These are phyloP conservation scores for Reinhardtius hippoglossoides DNA, from an alignment of 2,113 vertebrate species.

Conservation along the genomic window DNA sequence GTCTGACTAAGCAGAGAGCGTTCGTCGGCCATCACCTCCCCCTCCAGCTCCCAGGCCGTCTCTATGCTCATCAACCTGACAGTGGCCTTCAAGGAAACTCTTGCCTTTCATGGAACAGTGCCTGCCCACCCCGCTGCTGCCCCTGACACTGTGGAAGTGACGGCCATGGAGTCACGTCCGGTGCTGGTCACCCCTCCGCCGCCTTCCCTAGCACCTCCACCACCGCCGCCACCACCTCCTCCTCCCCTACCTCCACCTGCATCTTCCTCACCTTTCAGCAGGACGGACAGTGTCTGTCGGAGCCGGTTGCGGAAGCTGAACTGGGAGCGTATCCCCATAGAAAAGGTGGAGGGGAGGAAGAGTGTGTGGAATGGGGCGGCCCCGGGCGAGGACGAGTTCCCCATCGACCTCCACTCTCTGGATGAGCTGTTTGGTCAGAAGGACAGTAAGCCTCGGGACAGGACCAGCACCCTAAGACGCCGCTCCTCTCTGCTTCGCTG, in stretches of 20 bases:
- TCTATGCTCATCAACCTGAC: conserved; percentile 79
- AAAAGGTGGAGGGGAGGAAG: conserved; percentile 83
- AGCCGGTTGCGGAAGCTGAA: conserved; percentile 84
- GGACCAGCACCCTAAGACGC: conserved; percentile 61
- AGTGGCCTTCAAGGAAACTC: conserved; percentile 73
- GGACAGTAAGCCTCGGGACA: conserved; percentile 69
- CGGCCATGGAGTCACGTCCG: conserved; percentile 72
- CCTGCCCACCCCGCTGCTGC: conserved; percentile 35
- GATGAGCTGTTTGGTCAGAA: conserved; percentile 85
- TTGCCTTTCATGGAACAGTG: conserved; percentile 79
- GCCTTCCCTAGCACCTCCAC: conserved; percentile 50
- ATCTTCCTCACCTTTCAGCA: conserved; percentile 56
- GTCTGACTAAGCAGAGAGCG: conserved; percentile 30
- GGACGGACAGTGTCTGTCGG: conserved; percentile 60
- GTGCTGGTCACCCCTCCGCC: conserved; percentile 46
- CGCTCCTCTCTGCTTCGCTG: conserved; percentile 61
- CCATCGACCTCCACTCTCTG: conserved; percentile 82
- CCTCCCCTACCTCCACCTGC: conserved; percentile 56
- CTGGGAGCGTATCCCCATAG: conserved; percentile 86
- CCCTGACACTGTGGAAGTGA: conserved; percentile 68
- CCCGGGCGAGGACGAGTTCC: conserved; percentile 77
- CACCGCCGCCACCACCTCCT: conserved; percentile 60
- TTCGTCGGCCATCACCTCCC: not conserved
- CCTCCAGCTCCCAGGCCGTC: conserved; percentile 23
- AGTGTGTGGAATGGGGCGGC: conserved; percentile 81